Evolutionary conservation across 1,140 invertebrate genomes (phyloP), one percentile per base, ranked within the genome.

Genomic region (Sitobion miscanthi): DNA sequence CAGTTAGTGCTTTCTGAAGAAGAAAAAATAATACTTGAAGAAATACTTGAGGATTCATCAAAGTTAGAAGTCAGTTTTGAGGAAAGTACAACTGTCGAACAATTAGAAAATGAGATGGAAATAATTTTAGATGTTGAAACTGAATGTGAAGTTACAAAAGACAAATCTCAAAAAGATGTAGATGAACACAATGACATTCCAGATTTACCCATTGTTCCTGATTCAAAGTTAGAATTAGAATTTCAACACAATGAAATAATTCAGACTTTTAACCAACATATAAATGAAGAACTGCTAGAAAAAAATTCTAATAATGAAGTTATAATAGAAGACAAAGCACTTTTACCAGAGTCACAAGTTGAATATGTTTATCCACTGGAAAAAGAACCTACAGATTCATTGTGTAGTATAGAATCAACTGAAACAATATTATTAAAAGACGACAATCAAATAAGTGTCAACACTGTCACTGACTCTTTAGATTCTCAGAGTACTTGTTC

Each of bases 401-500:
- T 92, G 38, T 93, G 91, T 45, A 93, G 91, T 57, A 42, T 93
- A 42, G 91, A 93, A 54, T 93, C 91, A 49, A 93, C 91, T 93
- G 91, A 93, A 93, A 93, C 91, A 86, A 85, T 93, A 93, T 83
- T 93, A 85, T 86, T 93, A 85, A 93, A 93, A 42, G 91, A 93
- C 47, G 91, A 93, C 30, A 93, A 52, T 85, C 91, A 93, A 93
- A n/a, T 45, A 6, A 93, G 91, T 86, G 11, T 54, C 86, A 83
- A 82, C 17, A 93, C 91, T 49, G 38, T 86, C 38, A 52, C 82
- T 14, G 91, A 93, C 25, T 93, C 91, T 42, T 93, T 93, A 93
- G 91, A 93, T 93, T 93, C 91, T 57, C 91, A 93, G 21, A 93
- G 91, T 93, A 93, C 91, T 85, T 86, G 91, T 86, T 93, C 91